Evolutionary conservation across 2,888 invertebrate genomes (phyloP).

Genomic region (Chloroclysta siterata): DNA sequence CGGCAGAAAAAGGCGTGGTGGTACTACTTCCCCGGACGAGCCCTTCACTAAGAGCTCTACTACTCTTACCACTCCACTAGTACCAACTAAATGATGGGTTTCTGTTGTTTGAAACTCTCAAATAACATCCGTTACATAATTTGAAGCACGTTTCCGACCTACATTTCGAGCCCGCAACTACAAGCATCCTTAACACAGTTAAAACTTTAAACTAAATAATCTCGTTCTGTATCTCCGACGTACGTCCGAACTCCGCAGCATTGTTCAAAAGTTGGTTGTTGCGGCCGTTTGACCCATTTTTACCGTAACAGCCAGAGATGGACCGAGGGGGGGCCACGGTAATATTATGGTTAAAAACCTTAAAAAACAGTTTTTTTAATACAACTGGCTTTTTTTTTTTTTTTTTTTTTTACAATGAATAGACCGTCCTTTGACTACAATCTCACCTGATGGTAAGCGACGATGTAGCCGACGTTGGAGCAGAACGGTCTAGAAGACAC

Average conservation of each 20-base stretch:
- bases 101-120: background rate
- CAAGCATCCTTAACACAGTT: slow-evolving; percentile 34
- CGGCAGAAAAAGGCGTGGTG: too few species aligned
- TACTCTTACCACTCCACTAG: background rate
- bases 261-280: slow-evolving; percentile 40
- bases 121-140: slow-evolving; percentile 3
- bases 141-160: slow-evolving; percentile 18
- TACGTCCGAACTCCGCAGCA: slow-evolving; percentile 37
- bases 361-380: too few species aligned
- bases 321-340: slow-evolving; percentile 7
- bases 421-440: too few species aligned
- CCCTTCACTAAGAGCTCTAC: too few species aligned
- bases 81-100: background rate
- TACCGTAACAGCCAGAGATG: slow-evolving; percentile 25
- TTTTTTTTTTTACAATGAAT: too few species aligned
- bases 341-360: background rate
- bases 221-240: slow-evolving; percentile 37
- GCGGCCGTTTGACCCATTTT: slow-evolving; percentile 46
- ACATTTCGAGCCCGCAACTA: slow-evolving; percentile 21
- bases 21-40: too few species aligned
- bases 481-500: too few species aligned
- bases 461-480: too few species aligned
- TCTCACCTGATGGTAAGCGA: too few species aligned
- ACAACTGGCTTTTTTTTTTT: too few species aligned
- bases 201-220: slow-evolving; percentile 36